phyloP scores from a whole-genome alignment of 2,113 vertebrate genomes.

The Nothobranchius kuhntae region DNA sequence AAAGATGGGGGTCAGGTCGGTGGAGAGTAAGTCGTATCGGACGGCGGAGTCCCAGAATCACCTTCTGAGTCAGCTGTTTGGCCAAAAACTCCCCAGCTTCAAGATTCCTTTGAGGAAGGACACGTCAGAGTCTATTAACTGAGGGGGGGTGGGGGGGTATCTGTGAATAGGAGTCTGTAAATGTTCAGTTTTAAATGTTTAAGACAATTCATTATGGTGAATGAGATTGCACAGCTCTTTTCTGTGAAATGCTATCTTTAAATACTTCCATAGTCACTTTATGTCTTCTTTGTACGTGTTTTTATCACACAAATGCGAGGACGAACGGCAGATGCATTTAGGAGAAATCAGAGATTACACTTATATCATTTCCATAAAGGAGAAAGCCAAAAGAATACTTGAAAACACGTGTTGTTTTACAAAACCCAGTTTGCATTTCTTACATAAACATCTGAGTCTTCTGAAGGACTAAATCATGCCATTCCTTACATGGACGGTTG shows the following conservation, averaged over 20 bases:
- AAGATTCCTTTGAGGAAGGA: slow-evolving; percentile 98
- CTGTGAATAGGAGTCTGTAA: slow-evolving; percentile 73
- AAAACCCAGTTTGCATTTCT: slow-evolving; percentile 74
- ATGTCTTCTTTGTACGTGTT: slow-evolving; percentile 84
- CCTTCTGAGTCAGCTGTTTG: slow-evolving; percentile 96
- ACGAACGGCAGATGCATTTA: slow-evolving; percentile 78
- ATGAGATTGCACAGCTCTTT: slow-evolving; percentile 88
- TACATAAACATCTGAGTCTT: slow-evolving; percentile 60
- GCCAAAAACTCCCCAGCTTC: slow-evolving; percentile 97
- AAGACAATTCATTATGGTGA: slow-evolving; percentile 83
- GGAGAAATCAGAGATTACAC: slow-evolving; percentile 77
- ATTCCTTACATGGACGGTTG: slow-evolving; percentile 74
- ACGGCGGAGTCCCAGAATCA: slow-evolving; percentile 94
- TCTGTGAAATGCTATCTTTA: slow-evolving; percentile 83
- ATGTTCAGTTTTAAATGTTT: slow-evolving; percentile 74
- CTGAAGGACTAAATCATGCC: slow-evolving; percentile 71
- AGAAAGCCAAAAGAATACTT: slow-evolving; percentile 79
- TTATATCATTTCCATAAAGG: slow-evolving; percentile 80
- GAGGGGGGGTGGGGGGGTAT: slow-evolving; percentile 45
- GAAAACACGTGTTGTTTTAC: slow-evolving; percentile 81
- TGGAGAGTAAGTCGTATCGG: slow-evolving; percentile 81
- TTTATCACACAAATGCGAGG: slow-evolving; percentile 84
- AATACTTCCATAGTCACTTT: slow-evolving; percentile 82
- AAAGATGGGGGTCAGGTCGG: slow-evolving; percentile 77
- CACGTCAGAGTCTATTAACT: slow-evolving; percentile 87